Conservation (phyloP, 2,797 vertebrate species). For the Eulemur albifrons region DNA sequence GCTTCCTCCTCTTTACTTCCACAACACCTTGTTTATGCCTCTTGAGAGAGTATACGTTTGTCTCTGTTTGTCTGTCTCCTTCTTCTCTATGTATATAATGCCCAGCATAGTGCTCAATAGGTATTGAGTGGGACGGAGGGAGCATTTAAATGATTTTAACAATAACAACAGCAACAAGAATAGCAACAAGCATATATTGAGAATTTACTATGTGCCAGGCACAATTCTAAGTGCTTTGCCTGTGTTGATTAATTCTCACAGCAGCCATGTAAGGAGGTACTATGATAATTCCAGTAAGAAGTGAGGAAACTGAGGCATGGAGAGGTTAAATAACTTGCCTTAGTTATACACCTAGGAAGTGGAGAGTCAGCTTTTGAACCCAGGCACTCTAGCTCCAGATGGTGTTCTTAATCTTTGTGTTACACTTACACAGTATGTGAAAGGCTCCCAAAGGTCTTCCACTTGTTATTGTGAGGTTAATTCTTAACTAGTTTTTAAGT, state of each 20-base stretch:
- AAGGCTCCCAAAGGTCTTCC: background rate
- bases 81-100: background rate
- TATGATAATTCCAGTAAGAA: background rate
- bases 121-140: background rate
- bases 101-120: background rate
- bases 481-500: slow-evolving; percentile 58
- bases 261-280: background rate
- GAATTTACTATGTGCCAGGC: background rate
- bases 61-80: background rate
- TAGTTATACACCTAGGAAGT: background rate
- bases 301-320: slow-evolving; percentile 15
- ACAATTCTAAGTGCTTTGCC: background rate
- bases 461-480: slow-evolving; percentile 65
- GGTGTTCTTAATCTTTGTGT: background rate
- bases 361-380: background rate
- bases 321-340: background rate
- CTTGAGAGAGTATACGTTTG: background rate
- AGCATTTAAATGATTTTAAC: background rate
- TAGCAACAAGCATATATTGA: background rate
- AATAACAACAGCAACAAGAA: background rate
- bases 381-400: background rate
- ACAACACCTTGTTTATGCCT: background rate
- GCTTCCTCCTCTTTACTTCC: background rate
- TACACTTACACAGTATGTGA: background rate
- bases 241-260: background rate